Conservation (phyloP, 2,888 invertebrate genomes). For the Amiota communis region DNA sequence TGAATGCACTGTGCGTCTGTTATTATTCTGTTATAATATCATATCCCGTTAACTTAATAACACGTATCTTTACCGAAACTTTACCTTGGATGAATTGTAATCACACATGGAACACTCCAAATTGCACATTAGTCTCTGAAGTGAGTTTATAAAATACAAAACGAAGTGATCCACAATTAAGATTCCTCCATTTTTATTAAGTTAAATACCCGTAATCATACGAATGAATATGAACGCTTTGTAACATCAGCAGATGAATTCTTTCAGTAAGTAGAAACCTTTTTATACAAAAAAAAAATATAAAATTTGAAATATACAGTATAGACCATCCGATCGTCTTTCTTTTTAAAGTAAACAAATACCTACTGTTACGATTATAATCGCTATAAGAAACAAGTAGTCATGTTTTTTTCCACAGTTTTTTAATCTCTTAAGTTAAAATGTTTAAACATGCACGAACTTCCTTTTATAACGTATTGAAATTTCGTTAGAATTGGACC, state of each 20-base stretch:
- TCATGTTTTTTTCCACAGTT: too few species aligned
- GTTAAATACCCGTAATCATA: constrained; percentile 32
- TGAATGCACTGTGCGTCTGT: constrained; percentile 85
- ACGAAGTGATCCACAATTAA: neutral
- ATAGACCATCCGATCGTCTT: too few species aligned
- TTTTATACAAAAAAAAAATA: too few species aligned
- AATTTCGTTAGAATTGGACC: neutral
- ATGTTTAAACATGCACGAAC: too few species aligned
- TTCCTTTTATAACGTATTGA: too few species aligned
- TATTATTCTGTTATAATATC: constrained; percentile 91
- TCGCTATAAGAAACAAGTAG: too few species aligned
- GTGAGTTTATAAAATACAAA: constrained; percentile 44
- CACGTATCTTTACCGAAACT: constrained; percentile 78
- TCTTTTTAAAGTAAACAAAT: too few species aligned
- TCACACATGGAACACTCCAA: constrained; percentile 87
- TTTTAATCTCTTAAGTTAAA: too few species aligned
- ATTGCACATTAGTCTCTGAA: constrained; percentile 76
- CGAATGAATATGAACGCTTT: constrained; percentile 46
- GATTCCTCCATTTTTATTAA: neutral
- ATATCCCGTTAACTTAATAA: constrained; percentile 87
- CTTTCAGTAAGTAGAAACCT: constrained; percentile 79
- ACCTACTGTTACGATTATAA: too few species aligned
- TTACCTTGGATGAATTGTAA: constrained; percentile 86
- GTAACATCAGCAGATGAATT: constrained; percentile 86
- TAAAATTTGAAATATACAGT: too few species aligned